A percentile compares a stretch with the other conserved stretches of the same genome.
Evolutionary conservation across 1,140 invertebrate species (phyloP).

Genomic region (Saccostrea glomerata): DNA sequence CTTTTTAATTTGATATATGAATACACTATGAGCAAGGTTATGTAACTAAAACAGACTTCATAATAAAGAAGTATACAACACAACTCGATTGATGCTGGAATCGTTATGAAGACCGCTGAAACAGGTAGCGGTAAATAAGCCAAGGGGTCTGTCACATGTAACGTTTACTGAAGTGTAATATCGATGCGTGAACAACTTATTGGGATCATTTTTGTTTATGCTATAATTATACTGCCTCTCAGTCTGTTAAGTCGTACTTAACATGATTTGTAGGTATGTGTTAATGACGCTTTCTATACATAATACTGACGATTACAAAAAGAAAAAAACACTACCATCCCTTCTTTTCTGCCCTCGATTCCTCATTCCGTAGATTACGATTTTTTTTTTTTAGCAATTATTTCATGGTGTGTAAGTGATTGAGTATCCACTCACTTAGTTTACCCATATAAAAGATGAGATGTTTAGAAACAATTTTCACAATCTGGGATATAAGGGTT

Average conservation of each 20-base stretch:
- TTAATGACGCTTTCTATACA: background rate
- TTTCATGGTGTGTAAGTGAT: background rate
- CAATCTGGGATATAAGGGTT: too few species aligned
- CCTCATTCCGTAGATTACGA: background rate
- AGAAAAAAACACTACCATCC: background rate
- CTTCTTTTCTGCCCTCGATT: background rate
- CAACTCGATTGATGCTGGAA: background rate
- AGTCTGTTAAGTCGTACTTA: background rate
- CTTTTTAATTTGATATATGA: background rate
- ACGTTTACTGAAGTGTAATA: background rate
- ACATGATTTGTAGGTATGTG: background rate
- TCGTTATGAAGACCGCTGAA: background rate
- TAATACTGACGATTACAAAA: background rate
- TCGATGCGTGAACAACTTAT: slow-evolving; percentile 11
- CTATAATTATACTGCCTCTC: slow-evolving; percentile 17
- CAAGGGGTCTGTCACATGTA: background rate
- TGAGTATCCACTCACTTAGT: background rate
- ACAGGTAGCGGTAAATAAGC: slow-evolving; percentile 15
- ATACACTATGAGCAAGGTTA: background rate
- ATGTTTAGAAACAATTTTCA: too few species aligned
- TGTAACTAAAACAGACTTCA: background rate
- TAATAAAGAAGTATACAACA: background rate
- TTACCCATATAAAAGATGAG: too few species aligned
- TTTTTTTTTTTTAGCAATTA: background rate
- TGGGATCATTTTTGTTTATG: background rate